These are phyloP conservation scores for Neosalanx taihuensis DNA, from an alignment of 2,797 vertebrate species.

Conservation along the genomic window DNA sequence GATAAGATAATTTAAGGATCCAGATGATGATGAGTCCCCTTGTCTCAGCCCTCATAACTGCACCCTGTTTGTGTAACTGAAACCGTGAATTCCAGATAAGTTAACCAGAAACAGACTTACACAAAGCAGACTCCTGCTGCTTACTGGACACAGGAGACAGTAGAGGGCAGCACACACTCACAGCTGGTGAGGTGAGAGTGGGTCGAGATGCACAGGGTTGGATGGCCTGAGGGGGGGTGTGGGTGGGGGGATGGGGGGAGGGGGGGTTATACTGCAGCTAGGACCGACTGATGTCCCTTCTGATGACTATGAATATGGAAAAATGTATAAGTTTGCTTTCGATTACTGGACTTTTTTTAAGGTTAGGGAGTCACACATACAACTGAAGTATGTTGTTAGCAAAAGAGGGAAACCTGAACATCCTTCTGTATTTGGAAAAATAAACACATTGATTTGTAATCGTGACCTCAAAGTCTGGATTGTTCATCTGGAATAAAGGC, in stretches of 20 bases:
- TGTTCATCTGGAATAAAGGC: neutral
- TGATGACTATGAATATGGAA: neutral
- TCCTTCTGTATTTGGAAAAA: neutral
- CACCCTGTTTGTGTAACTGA: slow-evolving; percentile 23
- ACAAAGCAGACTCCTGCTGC: slow-evolving; percentile 14
- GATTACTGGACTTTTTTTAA: neutral
- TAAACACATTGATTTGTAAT: neutral
- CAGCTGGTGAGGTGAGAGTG: slow-evolving; percentile 22
- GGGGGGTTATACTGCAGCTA: neutral
- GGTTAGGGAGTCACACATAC: neutral
- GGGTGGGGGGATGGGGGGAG: no score
- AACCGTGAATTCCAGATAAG: slow-evolving; percentile 29
- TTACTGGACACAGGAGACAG: slow-evolving; percentile 26
- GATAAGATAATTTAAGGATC: neutral
- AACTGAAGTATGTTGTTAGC: neutral
- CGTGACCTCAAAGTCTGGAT: neutral
- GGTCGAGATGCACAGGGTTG: neutral
- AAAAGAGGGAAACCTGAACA: neutral
- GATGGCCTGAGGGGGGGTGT: neutral
- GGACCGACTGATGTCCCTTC: neutral
- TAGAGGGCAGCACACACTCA: slow-evolving; percentile 54
- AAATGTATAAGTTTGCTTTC: neutral
- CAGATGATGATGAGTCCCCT: no score
- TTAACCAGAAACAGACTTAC: slow-evolving; percentile 39
- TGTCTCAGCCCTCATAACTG: no score